phyloP scores from a whole-genome alignment of 2,888 invertebrate genomes.

The Ectemnius lituratus region DNA sequence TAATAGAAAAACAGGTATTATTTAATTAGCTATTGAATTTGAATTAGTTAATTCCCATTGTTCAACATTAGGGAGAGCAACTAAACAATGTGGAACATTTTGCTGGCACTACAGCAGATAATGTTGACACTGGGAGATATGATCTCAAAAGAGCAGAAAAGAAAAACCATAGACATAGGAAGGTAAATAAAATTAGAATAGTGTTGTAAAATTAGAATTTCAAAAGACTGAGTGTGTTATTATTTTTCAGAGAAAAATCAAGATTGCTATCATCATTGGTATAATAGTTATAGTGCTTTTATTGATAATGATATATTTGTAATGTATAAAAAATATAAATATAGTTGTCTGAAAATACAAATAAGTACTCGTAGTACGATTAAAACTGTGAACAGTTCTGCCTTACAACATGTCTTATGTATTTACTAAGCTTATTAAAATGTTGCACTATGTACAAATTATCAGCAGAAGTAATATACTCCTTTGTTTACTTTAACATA shows the following conservation, averaged over 20 bases:
- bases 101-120: conserved; percentile 82
- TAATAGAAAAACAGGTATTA: conserved; percentile 86
- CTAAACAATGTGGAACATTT: conserved; percentile 84
- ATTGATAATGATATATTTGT: conserved; percentile 66
- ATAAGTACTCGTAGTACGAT: conserved; percentile 4
- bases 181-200: conserved; percentile 76
- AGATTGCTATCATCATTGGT: conserved; percentile 69
- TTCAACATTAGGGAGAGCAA: conserved; percentile 81
- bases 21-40: conserved; percentile 1
- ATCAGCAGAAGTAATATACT: too few species aligned
- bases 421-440: not conserved
- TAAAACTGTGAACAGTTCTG: too few species aligned
- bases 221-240: conserved; percentile 2
- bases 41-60: conserved; percentile 14
- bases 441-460: too few species aligned
- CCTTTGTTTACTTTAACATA: too few species aligned
- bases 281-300: conserved; percentile 71
- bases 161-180: conserved; percentile 78
- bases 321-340: conserved; percentile 31
- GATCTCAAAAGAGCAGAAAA: conserved; percentile 80
- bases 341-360: conserved; percentile 21
- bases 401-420: not conserved
- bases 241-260: conserved; percentile 76
- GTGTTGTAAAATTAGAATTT: not conserved
- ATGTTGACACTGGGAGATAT: conserved; percentile 80